Base-by-base conservation (phyloP, 2,797 vertebrate genomes). In the Pantherophis vulpinus region DNA sequence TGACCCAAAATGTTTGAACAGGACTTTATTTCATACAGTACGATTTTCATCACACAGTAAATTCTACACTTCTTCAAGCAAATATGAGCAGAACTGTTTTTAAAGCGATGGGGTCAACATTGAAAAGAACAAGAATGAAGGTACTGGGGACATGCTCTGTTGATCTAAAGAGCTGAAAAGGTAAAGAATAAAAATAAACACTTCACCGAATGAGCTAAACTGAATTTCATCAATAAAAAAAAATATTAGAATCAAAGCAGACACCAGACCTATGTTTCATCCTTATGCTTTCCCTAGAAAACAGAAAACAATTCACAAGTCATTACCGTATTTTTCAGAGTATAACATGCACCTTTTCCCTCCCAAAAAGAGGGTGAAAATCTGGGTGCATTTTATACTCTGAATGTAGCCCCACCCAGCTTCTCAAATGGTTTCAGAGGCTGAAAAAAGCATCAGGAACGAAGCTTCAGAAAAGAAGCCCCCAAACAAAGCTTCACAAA, bases 151-250 rank as follows among this genome's bases (percentile, higher is more conserved):
- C 16, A 59, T 88, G 9, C n/a, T 32, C 9, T 88, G 87, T 59
- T 88, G 55, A 32, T 20, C n/a, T 37, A 58, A 23, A 58, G 18
- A 88, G 87, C 87, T 88, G 29, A 59, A 58, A 59, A 88, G 32
- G n/a, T 59, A 58, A 58, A 88, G 9, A 23, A 23, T 32, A 88
- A 37, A 25, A 88, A 58, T 23, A 88, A 87, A 55, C 54, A 87
- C 16, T 56, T 56, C 11, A 32, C 20, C 59, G 16, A 59, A 88
- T 23, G 20, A 59, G n/a, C n/a, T 13, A 88, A 59, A 23, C n/a
- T 59, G 55, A 88, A 37, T 58, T 59, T 90, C 61, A 29, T 12
- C 42, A 90, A 88, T 66, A 66, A 70, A 51, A 88, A n/a, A 58
- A 63, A 61, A 55, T 60, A 42, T 47, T 88, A 25, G 11, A 23